A percentile compares a stretch with the other conserved stretches of the same genome.
Evolutionary conservation across 2,888 invertebrate genomes (phyloP).

Genomic region (Caenorhabditis plicata): DNA sequence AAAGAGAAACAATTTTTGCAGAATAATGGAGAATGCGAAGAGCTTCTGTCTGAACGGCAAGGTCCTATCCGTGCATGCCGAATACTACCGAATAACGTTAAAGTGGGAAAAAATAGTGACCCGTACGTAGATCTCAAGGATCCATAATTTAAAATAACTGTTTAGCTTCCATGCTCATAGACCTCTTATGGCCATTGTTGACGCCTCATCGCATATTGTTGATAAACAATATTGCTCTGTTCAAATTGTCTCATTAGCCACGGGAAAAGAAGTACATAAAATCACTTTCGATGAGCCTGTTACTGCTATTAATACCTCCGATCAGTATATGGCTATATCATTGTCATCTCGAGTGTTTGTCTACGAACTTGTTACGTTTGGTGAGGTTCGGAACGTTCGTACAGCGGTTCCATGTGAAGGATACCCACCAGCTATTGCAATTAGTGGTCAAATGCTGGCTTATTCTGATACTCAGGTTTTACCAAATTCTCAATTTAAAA

Average conservation of each 20-base stretch:
- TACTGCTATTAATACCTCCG: constrained; percentile 65
- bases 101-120: constrained; percentile 6
- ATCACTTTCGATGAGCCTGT: constrained; percentile 66
- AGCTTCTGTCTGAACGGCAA: constrained; percentile 90
- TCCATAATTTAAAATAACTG: too few relatives aligned
- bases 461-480: constrained; percentile 50
- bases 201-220: constrained; percentile 38
- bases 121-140: too few relatives aligned
- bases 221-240: constrained; percentile 67
- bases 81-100: constrained; percentile 59
- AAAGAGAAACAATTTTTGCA: too few relatives aligned
- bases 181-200: constrained; percentile 60
- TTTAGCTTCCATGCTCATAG: too few relatives aligned
- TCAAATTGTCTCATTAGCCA: constrained; percentile 67
- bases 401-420: constrained; percentile 43
- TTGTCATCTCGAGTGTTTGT: constrained; percentile 65
- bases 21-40: constrained; percentile 89
- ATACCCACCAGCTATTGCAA: constrained; percentile 41
- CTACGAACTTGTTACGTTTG: constrained; percentile 64
- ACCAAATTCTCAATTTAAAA: background rate
- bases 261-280: constrained; percentile 66
- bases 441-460: constrained; percentile 54
- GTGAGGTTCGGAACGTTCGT: constrained; percentile 37
- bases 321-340: constrained; percentile 46
- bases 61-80: constrained; percentile 81